Conservation (phyloP, 2,113 vertebrate species). For the Pogonocichla stellata region DNA sequence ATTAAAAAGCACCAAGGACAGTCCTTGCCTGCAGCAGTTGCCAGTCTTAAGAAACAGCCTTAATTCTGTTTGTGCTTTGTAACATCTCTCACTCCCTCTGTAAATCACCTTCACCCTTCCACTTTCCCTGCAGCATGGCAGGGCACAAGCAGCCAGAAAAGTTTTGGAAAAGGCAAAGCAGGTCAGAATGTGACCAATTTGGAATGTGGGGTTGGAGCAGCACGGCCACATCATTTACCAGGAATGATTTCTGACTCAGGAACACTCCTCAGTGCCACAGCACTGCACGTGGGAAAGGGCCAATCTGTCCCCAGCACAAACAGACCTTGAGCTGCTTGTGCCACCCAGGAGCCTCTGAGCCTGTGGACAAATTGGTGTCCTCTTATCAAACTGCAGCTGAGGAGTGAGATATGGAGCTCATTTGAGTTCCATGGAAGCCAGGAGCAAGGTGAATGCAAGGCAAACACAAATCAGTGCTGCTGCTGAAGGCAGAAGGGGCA, state of each 20-base stretch:
- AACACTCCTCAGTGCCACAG: neutral
- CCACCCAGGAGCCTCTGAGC: neutral
- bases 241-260: neutral
- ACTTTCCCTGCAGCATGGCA: neutral
- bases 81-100: neutral
- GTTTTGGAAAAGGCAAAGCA: neutral
- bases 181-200: fast-evolving
- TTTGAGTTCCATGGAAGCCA: fast-evolving
- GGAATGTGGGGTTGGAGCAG: neutral
- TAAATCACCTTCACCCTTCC: neutral
- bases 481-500: neutral
- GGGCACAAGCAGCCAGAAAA: neutral
- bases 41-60: neutral
- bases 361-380: neutral
- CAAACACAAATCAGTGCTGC: neutral
- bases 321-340: slow-evolving; percentile 8
- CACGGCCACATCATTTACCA: fast-evolving
- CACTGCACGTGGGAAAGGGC: neutral
- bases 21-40: neutral
- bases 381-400: neutral
- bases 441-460: neutral
- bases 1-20: neutral
- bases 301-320: neutral
- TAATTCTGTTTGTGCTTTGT: neutral
- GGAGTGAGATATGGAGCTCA: neutral